Evolutionary conservation across 1,140 invertebrate species (phyloP).

Genomic region (Drosophila elegans): DNA sequence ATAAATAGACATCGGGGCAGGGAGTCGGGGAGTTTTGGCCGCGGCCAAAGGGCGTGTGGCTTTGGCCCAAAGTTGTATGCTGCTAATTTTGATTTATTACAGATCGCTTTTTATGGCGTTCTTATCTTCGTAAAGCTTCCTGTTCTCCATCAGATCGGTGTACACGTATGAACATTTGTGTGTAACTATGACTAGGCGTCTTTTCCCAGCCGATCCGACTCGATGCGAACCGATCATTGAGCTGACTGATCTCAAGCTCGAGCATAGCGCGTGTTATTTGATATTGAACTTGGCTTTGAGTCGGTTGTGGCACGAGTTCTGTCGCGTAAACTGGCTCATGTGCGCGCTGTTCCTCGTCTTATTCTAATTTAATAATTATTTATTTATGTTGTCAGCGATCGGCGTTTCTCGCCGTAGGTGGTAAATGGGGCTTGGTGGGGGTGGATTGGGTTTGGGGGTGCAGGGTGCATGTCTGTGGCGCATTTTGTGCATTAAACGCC

Average conservation of each 20-base stretch:
- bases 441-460: slow-evolving; percentile 5
- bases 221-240: slow-evolving; percentile 37
- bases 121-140: slow-evolving; percentile 63
- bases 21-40: slow-evolving; percentile 6
- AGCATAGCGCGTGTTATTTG: slow-evolving; percentile 64
- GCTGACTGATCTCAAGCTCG: slow-evolving; percentile 42
- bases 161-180: not conserved
- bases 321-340: slow-evolving; percentile 48
- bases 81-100: slow-evolving; percentile 73
- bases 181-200: slow-evolving; percentile 40
- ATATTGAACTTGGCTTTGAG: slow-evolving; percentile 77
- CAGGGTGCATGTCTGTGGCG: slow-evolving; percentile 18
- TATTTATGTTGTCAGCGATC: slow-evolving; percentile 73
- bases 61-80: slow-evolving; percentile 60
- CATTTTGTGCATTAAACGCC: slow-evolving; percentile 70
- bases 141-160: slow-evolving; percentile 50
- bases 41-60: slow-evolving; percentile 62
- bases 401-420: slow-evolving; percentile 52
- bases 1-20: not conserved
- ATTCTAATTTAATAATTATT: slow-evolving; percentile 76
- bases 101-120: slow-evolving; percentile 37
- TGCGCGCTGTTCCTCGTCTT: slow-evolving; percentile 48
- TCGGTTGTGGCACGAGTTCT: slow-evolving; percentile 55
- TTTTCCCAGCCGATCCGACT: slow-evolving; percentile 5
- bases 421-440: slow-evolving; percentile 16